These are phyloP conservation scores for Microtus montanus DNA, from an alignment of 2,113 vertebrate species.

Conservation along the genomic window DNA sequence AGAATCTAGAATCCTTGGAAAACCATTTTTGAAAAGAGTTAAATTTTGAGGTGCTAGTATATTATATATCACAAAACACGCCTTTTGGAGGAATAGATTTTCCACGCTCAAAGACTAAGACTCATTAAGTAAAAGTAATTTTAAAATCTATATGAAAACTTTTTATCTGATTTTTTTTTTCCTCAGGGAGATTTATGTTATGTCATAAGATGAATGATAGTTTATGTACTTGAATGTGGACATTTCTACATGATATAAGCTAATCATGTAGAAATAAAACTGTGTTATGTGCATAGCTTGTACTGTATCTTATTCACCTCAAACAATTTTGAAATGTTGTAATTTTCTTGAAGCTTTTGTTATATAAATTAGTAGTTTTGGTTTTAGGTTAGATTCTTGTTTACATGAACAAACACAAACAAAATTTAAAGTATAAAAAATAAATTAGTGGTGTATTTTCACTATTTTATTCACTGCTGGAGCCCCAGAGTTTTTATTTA, in stretches of 20 bases:
- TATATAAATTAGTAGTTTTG: neutral
- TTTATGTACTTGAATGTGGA: neutral
- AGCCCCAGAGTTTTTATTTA: neutral
- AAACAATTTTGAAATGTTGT: neutral
- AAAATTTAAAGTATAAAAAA: neutral
- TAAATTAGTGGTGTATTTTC: neutral
- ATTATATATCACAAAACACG: constrained; percentile 16
- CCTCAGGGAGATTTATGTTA: neutral
- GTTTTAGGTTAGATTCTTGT: neutral
- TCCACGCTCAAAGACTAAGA: neutral
- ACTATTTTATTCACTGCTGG: neutral
- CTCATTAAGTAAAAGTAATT: constrained; percentile 21
- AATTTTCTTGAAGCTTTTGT: neutral
- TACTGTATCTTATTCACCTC: neutral
- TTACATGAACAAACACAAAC: neutral
- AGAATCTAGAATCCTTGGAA: constrained; percentile 27
- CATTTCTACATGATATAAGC: neutral
- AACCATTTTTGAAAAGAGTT: neutral
- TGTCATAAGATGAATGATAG: neutral
- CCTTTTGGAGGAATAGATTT: neutral
- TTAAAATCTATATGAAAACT: neutral
- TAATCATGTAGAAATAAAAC: neutral
- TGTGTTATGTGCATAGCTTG: neutral
- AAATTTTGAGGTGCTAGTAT: constrained; percentile 40
- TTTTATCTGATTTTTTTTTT: neutral